Evolutionary conservation across 2,888 invertebrate species (phyloP), one percentile per base, ranked within the genome.

Genomic region (Trichogramma evanescens): DNA sequence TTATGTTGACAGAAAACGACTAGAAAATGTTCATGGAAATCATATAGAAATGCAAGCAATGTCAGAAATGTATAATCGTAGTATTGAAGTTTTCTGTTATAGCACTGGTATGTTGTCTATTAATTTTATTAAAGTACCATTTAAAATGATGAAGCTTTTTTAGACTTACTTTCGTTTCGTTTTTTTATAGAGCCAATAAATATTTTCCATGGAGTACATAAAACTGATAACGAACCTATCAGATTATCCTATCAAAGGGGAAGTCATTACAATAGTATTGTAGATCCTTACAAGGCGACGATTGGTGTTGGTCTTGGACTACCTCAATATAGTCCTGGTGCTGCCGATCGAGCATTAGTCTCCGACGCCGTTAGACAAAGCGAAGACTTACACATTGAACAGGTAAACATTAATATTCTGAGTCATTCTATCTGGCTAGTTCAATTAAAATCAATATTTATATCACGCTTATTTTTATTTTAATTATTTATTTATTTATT

Each of bases 31-130:
- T 40, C 93, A 93, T 77, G 94, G 94, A 51, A 94, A 94, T 79
- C 93, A 94, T 74, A 85, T 93, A 68, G 94, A 94, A 79, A 90
- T 94, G 74, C 93, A 93, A 77, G 93, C 93, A 38, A 86, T 94
- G 82, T 89, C 90, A 59, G 93, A 94, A 80, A 86, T 94, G 79
- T 93, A 91, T 76, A 92, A 91, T 78, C 83, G 93, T 62, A 89
- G 89, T 3, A 89, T 94, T 61, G 92, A 93, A 79, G 87, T 94
- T 8, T 94, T 89, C 76, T 88, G 89, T 72, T 90, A 91, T 74
- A 84, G 86, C 71, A 81, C 83, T 72, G 86, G 88, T 89, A 76
- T 69, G 44, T 40, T 45, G 52, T 42, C 5, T 44, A 48, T 6
- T 50, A 10, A 63, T 66, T 50, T 50, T 39, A n/a, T 8, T 9